A percentile compares a stretch with the other conserved stretches of the same genome.
These are phyloP conservation scores for Solea senegalensis DNA, from an alignment of 2,113 vertebrate species.

Conservation along the genomic window DNA sequence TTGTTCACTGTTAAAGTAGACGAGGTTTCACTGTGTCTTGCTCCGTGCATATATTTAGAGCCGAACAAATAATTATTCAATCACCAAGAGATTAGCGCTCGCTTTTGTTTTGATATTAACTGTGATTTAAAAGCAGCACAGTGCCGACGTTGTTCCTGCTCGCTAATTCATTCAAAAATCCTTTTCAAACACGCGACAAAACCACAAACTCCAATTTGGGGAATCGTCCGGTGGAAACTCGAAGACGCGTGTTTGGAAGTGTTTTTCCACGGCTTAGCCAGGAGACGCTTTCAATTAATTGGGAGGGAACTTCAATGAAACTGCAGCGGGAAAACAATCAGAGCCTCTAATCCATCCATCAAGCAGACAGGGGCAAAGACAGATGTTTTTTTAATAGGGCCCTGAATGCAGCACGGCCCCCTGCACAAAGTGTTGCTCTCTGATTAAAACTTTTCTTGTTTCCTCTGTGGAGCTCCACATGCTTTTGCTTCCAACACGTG, in stretches of 20 bases:
- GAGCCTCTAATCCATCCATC: conserved; percentile 64
- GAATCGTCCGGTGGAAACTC: not conserved
- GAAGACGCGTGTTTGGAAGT: conserved; percentile 3
- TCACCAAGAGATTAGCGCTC: conserved; percentile 57
- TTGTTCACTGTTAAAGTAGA: conserved; percentile 25
- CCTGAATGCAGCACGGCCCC: conserved; percentile 40
- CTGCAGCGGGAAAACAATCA: conserved; percentile 49
- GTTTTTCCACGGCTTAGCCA: conserved; percentile 59
- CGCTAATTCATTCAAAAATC: conserved; percentile 71
- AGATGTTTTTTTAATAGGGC: not conserved
- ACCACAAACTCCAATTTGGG: not conserved
- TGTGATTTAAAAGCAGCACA: conserved; percentile 32
- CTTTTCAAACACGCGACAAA: conserved; percentile 65
- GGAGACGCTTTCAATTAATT: conserved; percentile 55
- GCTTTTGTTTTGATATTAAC: conserved; percentile 58
- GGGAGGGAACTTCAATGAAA: conserved; percentile 45
- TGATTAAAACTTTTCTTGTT: conserved; percentile 26
- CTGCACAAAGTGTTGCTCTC: not conserved
- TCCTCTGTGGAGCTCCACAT: not conserved
- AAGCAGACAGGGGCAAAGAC: not conserved
- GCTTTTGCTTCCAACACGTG: no score
- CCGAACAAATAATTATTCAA: conserved; percentile 59
- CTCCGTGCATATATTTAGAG: conserved; percentile 52
- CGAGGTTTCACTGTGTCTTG: not conserved
- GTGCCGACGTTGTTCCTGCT: not conserved